phyloP scores from a whole-genome alignment of 2,113 vertebrate species.

The Edolisoma coerulescens region DNA sequence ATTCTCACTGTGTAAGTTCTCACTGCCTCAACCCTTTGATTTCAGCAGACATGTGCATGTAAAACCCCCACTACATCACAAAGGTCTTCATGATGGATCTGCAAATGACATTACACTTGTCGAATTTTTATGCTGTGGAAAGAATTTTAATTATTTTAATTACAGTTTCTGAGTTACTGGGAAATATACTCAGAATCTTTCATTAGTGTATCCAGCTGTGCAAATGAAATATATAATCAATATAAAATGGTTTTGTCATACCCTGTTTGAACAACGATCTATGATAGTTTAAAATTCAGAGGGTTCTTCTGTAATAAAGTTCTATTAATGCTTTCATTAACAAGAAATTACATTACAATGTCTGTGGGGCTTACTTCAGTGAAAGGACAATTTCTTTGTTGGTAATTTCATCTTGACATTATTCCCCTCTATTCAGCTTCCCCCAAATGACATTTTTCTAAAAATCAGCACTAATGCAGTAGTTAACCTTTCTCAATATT shows the following conservation, averaged over 20 bases:
- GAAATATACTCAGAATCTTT: constrained; percentile 32
- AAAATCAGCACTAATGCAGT: constrained; percentile 23
- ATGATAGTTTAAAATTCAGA: constrained; percentile 35
- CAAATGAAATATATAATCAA: constrained; percentile 57
- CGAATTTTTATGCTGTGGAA: not conserved
- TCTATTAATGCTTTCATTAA: constrained; percentile 47
- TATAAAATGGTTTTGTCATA: constrained; percentile 51
- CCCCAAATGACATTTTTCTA: not conserved
- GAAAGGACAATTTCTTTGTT: constrained; percentile 42
- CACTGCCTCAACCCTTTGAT: not conserved
- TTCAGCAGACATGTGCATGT: not conserved
- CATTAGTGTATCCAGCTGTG: constrained; percentile 54
- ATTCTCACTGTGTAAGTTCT: not conserved
- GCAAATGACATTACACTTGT: not conserved
- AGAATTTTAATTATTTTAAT: constrained; percentile 38
- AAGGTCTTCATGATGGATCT: not conserved
- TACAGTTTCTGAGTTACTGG: constrained; percentile 34
- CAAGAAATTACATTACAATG: constrained; percentile 37
- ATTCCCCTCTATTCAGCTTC: not conserved
- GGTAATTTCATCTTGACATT: constrained; percentile 30
- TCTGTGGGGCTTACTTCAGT: constrained; percentile 38
- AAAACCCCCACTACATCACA: not conserved
- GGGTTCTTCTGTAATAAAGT: not conserved
- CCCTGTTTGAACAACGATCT: constrained; percentile 35
- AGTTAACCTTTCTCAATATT: constrained; percentile 52